phyloP scores from a whole-genome alignment of 2,113 vertebrate genomes.

The Anhinga rufa region DNA sequence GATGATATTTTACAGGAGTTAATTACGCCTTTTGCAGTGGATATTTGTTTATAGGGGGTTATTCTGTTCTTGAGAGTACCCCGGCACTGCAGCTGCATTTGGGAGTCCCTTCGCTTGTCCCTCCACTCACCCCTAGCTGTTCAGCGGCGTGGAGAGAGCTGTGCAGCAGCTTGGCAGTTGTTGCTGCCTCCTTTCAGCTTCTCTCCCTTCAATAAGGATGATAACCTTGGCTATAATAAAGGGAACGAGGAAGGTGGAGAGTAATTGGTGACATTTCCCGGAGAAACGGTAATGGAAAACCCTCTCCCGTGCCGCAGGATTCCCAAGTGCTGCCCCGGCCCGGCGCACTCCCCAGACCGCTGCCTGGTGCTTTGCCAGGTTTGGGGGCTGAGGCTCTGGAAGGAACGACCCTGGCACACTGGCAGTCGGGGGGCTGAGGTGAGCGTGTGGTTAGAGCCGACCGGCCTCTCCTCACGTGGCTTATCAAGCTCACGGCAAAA shows the following conservation, averaged over 20 bases:
- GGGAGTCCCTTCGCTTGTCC: neutral
- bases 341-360: neutral
- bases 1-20: neutral
- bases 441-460: neutral
- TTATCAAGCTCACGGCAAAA: neutral
- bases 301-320: accelerated
- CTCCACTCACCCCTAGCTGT: neutral
- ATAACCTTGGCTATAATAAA: neutral
- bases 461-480: neutral
- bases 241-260: neutral
- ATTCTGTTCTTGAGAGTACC: neutral
- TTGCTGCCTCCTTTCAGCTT: neutral
- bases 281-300: neutral
- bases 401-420: accelerated
- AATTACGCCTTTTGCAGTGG: accelerated
- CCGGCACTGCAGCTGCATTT: neutral
- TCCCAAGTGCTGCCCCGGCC: neutral
- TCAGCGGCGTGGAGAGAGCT: neutral
- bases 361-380: neutral
- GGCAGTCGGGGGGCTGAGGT: accelerated
- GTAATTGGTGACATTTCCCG: neutral
- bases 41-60: neutral
- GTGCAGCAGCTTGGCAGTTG: neutral
- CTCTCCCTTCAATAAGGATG: neutral
- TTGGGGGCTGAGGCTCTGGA: neutral